A percentile compares a stretch with the other conserved stretches of the same genome.
Evolutionary conservation across 2,888 invertebrate species (phyloP).

Genomic region (Dryomyza anilis): DNA sequence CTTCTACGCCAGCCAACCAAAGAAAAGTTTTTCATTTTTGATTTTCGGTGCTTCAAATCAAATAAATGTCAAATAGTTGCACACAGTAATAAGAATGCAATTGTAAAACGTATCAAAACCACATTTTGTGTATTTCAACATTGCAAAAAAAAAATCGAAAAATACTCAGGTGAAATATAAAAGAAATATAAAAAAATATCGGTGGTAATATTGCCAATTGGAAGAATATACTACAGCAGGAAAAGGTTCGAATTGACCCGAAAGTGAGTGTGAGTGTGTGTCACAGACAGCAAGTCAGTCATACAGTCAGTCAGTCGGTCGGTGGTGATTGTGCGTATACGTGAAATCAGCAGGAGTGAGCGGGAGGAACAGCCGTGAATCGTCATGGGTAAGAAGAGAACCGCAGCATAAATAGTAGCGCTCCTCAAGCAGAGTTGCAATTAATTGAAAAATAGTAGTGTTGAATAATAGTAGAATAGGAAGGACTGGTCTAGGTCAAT

Average conservation of each 20-base stretch:
- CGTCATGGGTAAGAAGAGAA: slow-evolving; percentile 51
- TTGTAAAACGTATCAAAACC: background rate
- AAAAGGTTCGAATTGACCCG: slow-evolving; percentile 18
- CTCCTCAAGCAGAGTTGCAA: slow-evolving; percentile 19
- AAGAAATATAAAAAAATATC: slow-evolving; percentile 5
- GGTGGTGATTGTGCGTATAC: slow-evolving; percentile 20
- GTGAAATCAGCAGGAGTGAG: slow-evolving; percentile 1
- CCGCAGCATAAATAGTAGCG: slow-evolving; percentile 35
- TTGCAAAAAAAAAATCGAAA: background rate
- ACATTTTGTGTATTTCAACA: background rate
- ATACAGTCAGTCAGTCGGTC: too few species aligned
- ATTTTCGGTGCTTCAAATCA: slow-evolving; percentile 17
- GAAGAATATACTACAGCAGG: background rate
- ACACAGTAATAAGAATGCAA: too few species aligned
- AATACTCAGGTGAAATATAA: background rate
- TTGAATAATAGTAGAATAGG: background rate
- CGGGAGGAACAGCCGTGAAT: slow-evolving; percentile 9
- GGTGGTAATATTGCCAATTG: slow-evolving; percentile 19
- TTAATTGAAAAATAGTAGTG: background rate
- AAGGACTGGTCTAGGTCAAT: too few species aligned
- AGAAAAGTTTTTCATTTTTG: slow-evolving; percentile 6
- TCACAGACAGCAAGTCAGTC: too few species aligned
- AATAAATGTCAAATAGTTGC: slow-evolving; percentile 7
- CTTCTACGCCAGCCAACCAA: slow-evolving; percentile 2
- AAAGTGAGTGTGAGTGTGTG: slow-evolving; percentile 5